Evolutionary conservation across 2,888 invertebrate genomes (phyloP).

Genomic region (Ptilodon capucinus): DNA sequence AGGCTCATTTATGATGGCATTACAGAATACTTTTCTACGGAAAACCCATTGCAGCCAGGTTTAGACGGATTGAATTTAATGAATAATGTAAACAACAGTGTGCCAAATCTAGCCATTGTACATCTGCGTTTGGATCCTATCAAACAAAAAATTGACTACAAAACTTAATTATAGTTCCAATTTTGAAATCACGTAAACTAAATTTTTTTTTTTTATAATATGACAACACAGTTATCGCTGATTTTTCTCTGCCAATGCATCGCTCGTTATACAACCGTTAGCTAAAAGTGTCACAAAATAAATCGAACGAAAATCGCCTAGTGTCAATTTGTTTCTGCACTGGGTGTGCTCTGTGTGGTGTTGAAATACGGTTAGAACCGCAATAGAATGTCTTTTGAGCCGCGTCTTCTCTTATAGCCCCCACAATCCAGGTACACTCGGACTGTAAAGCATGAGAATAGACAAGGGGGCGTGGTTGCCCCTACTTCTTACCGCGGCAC

Average conservation of each 20-base stretch:
- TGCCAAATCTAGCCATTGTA: slow-evolving; percentile 10
- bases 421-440: background rate
- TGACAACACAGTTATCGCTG: background rate
- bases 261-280: background rate
- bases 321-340: background rate
- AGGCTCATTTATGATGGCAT: too few relatives aligned
- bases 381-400: background rate
- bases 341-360: slow-evolving; percentile 35
- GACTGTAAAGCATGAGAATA: slow-evolving; percentile 47
- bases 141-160: slow-evolving; percentile 17
- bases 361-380: slow-evolving; percentile 4
- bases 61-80: too few relatives aligned
- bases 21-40: too few relatives aligned
- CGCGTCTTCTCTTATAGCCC: background rate
- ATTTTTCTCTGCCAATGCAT: background rate
- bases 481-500: slow-evolving; percentile 45
- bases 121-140: slow-evolving; percentile 11
- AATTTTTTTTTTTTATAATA: background rate
- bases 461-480: slow-evolving; percentile 50
- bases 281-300: background rate
- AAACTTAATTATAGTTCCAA: slow-evolving; percentile 14
- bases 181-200: slow-evolving; percentile 4
- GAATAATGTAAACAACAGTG: too few relatives aligned
- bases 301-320: background rate
- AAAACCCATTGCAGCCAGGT: too few relatives aligned